These are phyloP conservation scores for Colostygia pectinataria DNA, from an alignment of 2,888 invertebrate species.

Conservation along the genomic window DNA sequence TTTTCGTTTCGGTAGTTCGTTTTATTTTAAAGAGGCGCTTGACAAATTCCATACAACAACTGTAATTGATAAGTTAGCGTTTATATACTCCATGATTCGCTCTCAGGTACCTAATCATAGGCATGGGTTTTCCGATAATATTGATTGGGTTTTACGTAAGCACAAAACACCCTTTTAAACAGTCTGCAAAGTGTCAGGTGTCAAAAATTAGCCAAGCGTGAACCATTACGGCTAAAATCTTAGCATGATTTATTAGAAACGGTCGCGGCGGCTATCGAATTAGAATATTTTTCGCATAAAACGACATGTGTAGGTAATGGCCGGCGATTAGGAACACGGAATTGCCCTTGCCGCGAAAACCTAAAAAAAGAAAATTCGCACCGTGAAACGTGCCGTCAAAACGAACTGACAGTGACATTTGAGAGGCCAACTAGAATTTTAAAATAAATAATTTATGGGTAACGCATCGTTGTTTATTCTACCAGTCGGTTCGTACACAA, in stretches of 20 bases:
- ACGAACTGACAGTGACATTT: conserved; percentile 20
- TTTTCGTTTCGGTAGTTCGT: too few relatives aligned
- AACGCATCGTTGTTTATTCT: conserved; percentile 3
- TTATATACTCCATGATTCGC: too few relatives aligned
- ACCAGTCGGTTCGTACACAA: neutral
- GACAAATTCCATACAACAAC: too few relatives aligned
- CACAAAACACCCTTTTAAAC: too few relatives aligned
- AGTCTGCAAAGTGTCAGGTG: conserved; percentile 14
- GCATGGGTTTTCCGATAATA: too few relatives aligned
- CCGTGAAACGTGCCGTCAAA: conserved; percentile 12
- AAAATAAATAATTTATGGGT: conserved; percentile 8
- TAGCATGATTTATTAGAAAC: conserved; percentile 30
- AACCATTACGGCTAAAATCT: conserved; percentile 23
- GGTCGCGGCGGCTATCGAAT: conserved; percentile 28
- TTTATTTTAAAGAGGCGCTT: too few relatives aligned
- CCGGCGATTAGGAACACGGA: conserved; percentile 31
- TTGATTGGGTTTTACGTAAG: too few relatives aligned
- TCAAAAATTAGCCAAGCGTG: conserved; percentile 20
- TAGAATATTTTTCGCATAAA: conserved; percentile 38
- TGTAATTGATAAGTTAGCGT: too few relatives aligned
- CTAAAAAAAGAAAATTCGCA: conserved; percentile 10
- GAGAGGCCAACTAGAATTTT: too few relatives aligned
- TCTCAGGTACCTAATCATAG: too few relatives aligned
- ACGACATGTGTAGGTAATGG: conserved; percentile 36
- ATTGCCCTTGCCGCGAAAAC: conserved; percentile 25